Base-by-base conservation (phyloP, 2,113 vertebrate genomes). In the Peromyscus maniculatus region DNA sequence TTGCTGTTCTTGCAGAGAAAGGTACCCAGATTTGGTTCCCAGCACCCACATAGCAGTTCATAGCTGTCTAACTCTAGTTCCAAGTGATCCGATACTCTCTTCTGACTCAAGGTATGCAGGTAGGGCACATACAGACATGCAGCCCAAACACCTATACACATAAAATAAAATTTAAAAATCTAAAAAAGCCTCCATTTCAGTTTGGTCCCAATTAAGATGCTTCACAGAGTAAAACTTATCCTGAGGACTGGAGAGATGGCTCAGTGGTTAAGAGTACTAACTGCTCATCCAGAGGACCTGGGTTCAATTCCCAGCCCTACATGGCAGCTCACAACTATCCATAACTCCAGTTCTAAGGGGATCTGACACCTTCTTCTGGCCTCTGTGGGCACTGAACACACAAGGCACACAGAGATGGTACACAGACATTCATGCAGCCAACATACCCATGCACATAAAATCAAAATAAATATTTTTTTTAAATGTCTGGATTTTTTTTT, bases 191-290 rank as follows among this genome's bases (percentile, higher is more conserved):
- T 69, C 66, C 33, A 72, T 86, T 96, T 95, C 46, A 36, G 6
- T 59, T 82, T 91, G 52, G 57, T 57, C 3, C 46, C 55, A 59
- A 88, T 91, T 66, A 92, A 80, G 72, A 80, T 80, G 67, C 75
- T 67, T 89, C 43, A 90, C 57, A 95, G 82, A 89, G 55, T 82
- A 71, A 93, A 91, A 79, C 52, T 55, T 36, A 11, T 74, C 43
- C 10, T 24, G 13, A n/a, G 71, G 71, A 17, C 71, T 39, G 7
- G 71, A 39, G 36, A 74, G 19, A 39, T 39, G 71, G 71, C n/a
- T 74, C 71, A 74, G 7, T 39, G 19, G n/a, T 74, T 74, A 74
- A 74, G 71, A 74, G 21, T 16, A 74, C n/a, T 72, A 10, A 39
- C 71, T n/a, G 71, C 71, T 72, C 71, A 39, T 39, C 8, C n/a